Evolutionary conservation across 2,113 vertebrate species (phyloP).

Genomic region (Camelus bactrianus): DNA sequence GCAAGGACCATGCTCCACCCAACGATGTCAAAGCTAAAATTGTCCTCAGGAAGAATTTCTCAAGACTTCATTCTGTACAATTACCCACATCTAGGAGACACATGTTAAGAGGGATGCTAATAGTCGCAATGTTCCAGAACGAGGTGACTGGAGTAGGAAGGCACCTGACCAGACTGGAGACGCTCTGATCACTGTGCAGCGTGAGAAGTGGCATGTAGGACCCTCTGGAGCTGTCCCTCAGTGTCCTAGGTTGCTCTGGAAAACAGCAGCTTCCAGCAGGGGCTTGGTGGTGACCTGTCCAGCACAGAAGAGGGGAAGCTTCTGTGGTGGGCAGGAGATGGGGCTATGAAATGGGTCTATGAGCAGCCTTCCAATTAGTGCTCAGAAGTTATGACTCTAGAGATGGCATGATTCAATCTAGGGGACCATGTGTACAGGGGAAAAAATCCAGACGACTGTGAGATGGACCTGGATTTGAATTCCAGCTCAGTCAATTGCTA

Average conservation of each 20-base stretch:
- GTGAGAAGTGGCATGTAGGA: not conserved
- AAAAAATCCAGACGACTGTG: not conserved
- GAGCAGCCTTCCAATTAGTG: not conserved
- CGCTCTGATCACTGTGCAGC: not conserved
- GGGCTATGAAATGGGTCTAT: not conserved
- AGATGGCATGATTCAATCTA: not conserved
- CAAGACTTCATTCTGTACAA: slow-evolving; percentile 5
- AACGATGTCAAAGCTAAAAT: not conserved
- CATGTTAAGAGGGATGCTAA: not conserved
- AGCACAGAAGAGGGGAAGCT: not conserved
- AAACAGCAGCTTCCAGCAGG: not conserved
- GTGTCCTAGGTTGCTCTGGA: not conserved
- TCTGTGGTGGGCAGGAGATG: not conserved
- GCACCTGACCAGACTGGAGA: not conserved
- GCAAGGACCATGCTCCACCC: not conserved
- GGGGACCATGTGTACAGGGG: not conserved
- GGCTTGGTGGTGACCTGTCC: not conserved
- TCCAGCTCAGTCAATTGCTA: not conserved
- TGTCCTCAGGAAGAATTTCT: slow-evolving; percentile 36
- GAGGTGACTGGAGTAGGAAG: not conserved
- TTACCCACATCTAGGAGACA: not conserved
- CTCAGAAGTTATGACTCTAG: slow-evolving; percentile 32
- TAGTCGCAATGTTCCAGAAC: not conserved
- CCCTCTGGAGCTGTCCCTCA: not conserved
- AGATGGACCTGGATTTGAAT: not conserved